Percentiles rank a stretch among this genome's conserved stretches.
These are phyloP conservation scores for Athene cunicularia DNA, from an alignment of 2,113 vertebrate genomes.

Conservation along the genomic window DNA sequence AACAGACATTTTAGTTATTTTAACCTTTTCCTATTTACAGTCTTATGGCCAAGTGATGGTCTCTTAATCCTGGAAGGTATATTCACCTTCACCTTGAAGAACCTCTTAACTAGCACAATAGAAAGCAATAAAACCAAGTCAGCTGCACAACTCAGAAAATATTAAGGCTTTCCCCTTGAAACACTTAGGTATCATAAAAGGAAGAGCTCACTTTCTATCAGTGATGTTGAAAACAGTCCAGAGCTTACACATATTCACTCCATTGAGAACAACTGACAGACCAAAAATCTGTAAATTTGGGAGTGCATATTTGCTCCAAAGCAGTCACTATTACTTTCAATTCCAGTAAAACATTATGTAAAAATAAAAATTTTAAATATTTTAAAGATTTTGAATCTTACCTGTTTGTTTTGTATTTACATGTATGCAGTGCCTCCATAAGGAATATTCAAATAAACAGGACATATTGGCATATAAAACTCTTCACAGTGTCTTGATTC, in stretches of 20 bases:
- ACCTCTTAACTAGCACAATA: background rate
- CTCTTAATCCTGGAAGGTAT: background rate
- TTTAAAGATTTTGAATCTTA: background rate
- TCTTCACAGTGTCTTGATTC: background rate
- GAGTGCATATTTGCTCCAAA: background rate
- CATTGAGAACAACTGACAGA: background rate
- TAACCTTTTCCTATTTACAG: background rate
- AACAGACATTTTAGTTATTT: background rate
- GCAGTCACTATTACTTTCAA: background rate
- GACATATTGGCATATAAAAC: background rate
- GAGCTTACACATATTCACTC: background rate
- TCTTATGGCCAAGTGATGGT: background rate
- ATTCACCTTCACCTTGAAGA: background rate
- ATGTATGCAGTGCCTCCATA: background rate
- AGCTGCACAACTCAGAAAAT: background rate
- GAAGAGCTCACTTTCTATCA: background rate
- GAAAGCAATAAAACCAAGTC: background rate
- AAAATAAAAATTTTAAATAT: background rate
- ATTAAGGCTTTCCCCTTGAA: background rate
- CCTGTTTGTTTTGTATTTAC: background rate
- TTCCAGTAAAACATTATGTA: background rate
- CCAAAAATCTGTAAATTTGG: background rate
- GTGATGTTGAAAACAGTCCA: background rate
- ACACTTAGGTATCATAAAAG: background rate
- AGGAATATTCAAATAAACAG: background rate